Percentiles rank a stretch among this genome's conserved stretches.
phyloP scores from a whole-genome alignment of 2,797 vertebrate genomes.

The Anabas testudineus region DNA sequence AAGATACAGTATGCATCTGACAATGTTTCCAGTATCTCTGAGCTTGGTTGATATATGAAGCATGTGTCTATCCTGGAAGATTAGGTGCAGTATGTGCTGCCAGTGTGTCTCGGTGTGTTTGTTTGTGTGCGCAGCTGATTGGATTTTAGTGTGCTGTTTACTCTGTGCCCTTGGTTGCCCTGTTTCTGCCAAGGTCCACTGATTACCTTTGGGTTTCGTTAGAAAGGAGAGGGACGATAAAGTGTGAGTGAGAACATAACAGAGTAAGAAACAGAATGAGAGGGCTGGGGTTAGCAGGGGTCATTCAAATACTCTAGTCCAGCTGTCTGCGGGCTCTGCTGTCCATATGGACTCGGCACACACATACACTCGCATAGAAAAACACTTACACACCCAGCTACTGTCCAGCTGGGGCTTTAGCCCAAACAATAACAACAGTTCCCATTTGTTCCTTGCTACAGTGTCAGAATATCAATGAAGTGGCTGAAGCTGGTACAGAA shows the following conservation, averaged over 20 bases:
- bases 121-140: slow-evolving; percentile 45
- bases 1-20: slow-evolving; percentile 17
- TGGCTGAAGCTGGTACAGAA: slow-evolving; percentile 14
- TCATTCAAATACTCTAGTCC: slow-evolving; percentile 65
- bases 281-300: slow-evolving; percentile 45
- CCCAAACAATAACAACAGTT: slow-evolving; percentile 70
- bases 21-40: slow-evolving; percentile 21
- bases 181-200: slow-evolving; percentile 60
- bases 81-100: slow-evolving; percentile 21
- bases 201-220: slow-evolving; percentile 71
- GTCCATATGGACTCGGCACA: slow-evolving; percentile 66
- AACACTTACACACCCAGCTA: slow-evolving; percentile 49
- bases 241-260: slow-evolving; percentile 44
- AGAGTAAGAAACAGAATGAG: slow-evolving; percentile 15
- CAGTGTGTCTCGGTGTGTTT: slow-evolving; percentile 15
- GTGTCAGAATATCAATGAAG: slow-evolving; percentile 65
- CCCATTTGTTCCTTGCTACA: slow-evolving; percentile 56
- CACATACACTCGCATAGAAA: slow-evolving; percentile 35
- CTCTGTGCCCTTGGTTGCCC: slow-evolving; percentile 68
- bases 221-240: slow-evolving; percentile 45
- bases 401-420: slow-evolving; percentile 72
- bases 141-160: slow-evolving; percentile 63
- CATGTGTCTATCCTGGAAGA: slow-evolving; percentile 20
- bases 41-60: slow-evolving; percentile 20
- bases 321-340: slow-evolving; percentile 68